phyloP scores from a whole-genome alignment of 2,113 vertebrate genomes.

The Campylomormyrus tamandua region DNA sequence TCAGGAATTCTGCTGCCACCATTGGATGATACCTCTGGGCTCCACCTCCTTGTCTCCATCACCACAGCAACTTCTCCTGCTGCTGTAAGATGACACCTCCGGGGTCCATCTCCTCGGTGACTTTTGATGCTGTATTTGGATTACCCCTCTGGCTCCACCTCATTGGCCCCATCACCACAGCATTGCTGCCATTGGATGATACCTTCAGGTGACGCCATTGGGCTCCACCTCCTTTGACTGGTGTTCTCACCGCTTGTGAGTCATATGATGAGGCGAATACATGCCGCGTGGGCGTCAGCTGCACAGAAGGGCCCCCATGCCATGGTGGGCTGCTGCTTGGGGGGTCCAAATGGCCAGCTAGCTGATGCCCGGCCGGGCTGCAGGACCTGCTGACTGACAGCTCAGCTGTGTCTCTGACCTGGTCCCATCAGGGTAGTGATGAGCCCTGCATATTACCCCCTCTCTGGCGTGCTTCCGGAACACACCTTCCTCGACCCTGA shows the following conservation, averaged over 20 bases:
- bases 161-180: background rate
- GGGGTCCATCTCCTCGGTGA: background rate
- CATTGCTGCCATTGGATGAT: background rate
- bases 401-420: background rate
- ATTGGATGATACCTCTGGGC: background rate
- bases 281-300: background rate
- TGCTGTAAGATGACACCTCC: background rate
- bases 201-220: background rate
- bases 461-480: background rate
- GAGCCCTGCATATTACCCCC: background rate
- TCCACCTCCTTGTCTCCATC: background rate
- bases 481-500: background rate
- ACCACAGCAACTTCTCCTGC: background rate
- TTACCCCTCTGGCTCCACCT: background rate
- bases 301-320: background rate
- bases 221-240: background rate
- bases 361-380: background rate
- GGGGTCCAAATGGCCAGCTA: background rate
- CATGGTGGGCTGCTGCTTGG: background rate
- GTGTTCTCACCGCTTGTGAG: background rate
- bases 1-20: background rate
- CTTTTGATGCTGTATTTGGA: background rate
- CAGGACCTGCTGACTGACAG: background rate
- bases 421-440: background rate
- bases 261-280: background rate